Base-by-base conservation (phyloP, 2,113 vertebrate genomes). In the Rynchops niger region DNA sequence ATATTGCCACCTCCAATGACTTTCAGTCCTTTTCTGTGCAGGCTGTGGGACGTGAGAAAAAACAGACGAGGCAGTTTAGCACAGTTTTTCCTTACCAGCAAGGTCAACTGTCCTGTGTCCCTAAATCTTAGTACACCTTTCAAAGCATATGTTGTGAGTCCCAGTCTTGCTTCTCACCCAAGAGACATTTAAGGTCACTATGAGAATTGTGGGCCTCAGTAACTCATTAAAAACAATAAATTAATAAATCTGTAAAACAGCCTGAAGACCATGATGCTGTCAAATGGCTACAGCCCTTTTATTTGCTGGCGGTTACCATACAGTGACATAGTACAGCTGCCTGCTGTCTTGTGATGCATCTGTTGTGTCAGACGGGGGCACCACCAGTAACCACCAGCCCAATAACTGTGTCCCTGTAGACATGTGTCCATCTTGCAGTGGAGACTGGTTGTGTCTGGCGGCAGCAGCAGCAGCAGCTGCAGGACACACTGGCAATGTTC, bases 391-490 rank as follows among this genome's bases (percentile, higher is more conserved):
- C 15, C 18, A 19, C 42, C 27, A 53, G 32, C 11, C 43, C 34
- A 38, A 30, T 25, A 38, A 21, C 40, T 20, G 19, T 56, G 26
- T 29, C 29, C 40, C 53, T 72, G 34, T 34, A 36, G 79, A 49
- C 0, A 1, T 9, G 10, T 43, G n/a, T 49, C 66, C 3, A 0
- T 38, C 69, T 58, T 1, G 1, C 29, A 70, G 55, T 8, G 34
- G 27, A 50, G 12, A 16, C 20, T 76, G 61, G 11, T 27, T 20
- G 32, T 50, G 32, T 56, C 47, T 69, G 67, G 47, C 53, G 67
- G 47, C 53, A 29, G 73, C 34, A 56, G 55, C 56, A 19, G 55
- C 34, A 80, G 61, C 49, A 74, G 32, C 74, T 74, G 52, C 58
- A 84, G 42, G 55, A 81, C 36, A 30, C 1, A 3, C 5, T 50